Percentiles rank a stretch among this genome's conserved stretches.
Evolutionary conservation across 2,888 invertebrate genomes (phyloP).

Genomic region (Chrysolina haemoptera): DNA sequence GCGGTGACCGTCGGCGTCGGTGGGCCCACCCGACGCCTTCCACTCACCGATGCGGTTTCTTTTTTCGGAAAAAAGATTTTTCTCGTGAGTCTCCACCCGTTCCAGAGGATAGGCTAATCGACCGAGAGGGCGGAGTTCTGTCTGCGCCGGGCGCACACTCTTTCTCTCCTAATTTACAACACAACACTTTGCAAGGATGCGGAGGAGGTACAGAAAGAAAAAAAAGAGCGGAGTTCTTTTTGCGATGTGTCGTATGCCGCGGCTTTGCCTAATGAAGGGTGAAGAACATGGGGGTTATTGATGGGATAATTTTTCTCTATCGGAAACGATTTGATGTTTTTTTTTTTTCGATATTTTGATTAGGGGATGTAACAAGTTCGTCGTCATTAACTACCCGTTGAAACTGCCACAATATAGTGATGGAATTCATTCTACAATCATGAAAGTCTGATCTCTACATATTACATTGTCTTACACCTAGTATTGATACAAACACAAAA

Average conservation of each 20-base stretch:
- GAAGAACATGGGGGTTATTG: slow-evolving; percentile 23
- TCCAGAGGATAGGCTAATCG: slow-evolving; percentile 70
- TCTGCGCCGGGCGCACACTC: slow-evolving; percentile 61
- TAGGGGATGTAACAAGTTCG: not conserved
- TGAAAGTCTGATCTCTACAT: too few relatives aligned
- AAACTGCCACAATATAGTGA: too few relatives aligned
- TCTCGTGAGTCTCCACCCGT: slow-evolving; percentile 71
- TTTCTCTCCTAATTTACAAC: slow-evolving; percentile 33
- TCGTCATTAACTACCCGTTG: too few relatives aligned
- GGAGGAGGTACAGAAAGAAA: slow-evolving; percentile 68
- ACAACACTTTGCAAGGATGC: slow-evolving; percentile 49
- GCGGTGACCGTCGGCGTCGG: slow-evolving; percentile 67
- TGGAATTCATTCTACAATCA: too few relatives aligned
- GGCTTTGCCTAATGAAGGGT: slow-evolving; percentile 25
- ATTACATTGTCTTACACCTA: too few relatives aligned
- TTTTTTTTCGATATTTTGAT: not conserved
- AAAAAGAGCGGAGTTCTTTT: slow-evolving; percentile 34
- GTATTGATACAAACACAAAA: too few relatives aligned
- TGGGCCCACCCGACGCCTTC: slow-evolving; percentile 66
- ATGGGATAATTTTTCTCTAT: not conserved
- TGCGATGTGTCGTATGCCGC: slow-evolving; percentile 43
- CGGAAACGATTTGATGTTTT: not conserved
- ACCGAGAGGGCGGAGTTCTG: slow-evolving; percentile 67
- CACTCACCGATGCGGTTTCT: slow-evolving; percentile 69
- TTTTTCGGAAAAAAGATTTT: slow-evolving; percentile 71